phyloP scores from a whole-genome alignment of 2,797 vertebrate genomes.

The Poecilia velifera region DNA sequence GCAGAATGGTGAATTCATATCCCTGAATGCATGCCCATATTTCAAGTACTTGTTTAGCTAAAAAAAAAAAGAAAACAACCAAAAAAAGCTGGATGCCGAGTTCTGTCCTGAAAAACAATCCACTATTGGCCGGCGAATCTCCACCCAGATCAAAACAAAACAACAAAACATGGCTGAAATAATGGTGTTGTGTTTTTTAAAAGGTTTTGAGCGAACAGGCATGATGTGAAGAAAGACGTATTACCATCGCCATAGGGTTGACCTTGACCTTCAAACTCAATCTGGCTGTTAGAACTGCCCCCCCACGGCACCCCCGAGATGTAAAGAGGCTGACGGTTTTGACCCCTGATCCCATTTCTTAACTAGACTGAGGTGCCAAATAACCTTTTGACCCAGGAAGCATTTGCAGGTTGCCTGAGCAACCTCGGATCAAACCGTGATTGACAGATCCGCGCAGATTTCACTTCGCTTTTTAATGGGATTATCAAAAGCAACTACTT shows the following conservation, averaged over 20 bases:
- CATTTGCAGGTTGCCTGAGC: slow-evolving; percentile 82
- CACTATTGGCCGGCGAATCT: slow-evolving; percentile 65
- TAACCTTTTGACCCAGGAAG: slow-evolving; percentile 87
- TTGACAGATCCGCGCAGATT: slow-evolving; percentile 75
- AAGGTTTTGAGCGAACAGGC: slow-evolving; percentile 58
- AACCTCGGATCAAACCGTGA: slow-evolving; percentile 81
- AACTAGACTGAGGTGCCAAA: slow-evolving; percentile 85
- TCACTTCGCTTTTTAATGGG: slow-evolving; percentile 31
- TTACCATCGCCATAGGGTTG: slow-evolving; percentile 80
- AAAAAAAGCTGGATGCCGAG: slow-evolving; percentile 50
- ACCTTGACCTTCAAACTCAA: slow-evolving; percentile 89
- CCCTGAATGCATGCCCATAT: slow-evolving; percentile 74
- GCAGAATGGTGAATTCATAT: slow-evolving; percentile 78
- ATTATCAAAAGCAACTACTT: slow-evolving; percentile 35
- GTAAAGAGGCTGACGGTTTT: slow-evolving; percentile 85
- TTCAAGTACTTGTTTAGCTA: slow-evolving; percentile 74
- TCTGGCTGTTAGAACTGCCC: slow-evolving; percentile 82
- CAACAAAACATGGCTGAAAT: slow-evolving; percentile 61
- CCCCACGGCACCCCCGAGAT: slow-evolving; percentile 80
- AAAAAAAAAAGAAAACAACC: slow-evolving; percentile 54
- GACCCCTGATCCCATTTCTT: slow-evolving; percentile 88
- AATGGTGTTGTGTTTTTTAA: slow-evolving; percentile 38
- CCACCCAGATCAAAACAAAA: slow-evolving; percentile 69
- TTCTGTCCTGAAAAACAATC: slow-evolving; percentile 71
- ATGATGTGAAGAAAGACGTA: slow-evolving; percentile 76